Conservation (phyloP, 2,113 vertebrate species). For the Cyprinodon brontotheroides region DNA sequence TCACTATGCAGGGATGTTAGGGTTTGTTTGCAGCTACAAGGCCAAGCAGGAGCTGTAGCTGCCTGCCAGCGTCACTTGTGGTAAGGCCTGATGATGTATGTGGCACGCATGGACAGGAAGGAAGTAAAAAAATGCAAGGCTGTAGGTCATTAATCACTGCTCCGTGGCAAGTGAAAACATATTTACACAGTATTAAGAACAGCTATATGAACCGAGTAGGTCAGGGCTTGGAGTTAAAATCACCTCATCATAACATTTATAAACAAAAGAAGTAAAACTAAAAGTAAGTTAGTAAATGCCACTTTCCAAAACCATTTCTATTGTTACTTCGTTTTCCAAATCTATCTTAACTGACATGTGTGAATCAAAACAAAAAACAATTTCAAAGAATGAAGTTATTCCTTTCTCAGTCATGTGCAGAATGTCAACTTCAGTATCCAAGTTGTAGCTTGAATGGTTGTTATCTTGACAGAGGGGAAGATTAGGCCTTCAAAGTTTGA, state of each 20-base stretch:
- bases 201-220: not conserved
- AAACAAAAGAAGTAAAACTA: constrained; percentile 24
- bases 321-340: no score
- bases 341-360: no score
- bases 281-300: not conserved
- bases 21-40: constrained; percentile 40
- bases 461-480: no score
- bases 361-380: no score
- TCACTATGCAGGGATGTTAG: constrained; percentile 57
- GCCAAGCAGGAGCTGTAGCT: constrained; percentile 43
- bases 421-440: no score
- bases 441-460: no score
- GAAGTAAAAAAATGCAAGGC: constrained; percentile 69
- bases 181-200: constrained; percentile 24
- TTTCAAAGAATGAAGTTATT: no score
- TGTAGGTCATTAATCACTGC: constrained; percentile 78
- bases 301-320: no score
- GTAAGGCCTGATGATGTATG: constrained; percentile 65
- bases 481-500: no score
- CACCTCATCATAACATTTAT: constrained; percentile 33
- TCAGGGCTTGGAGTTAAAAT: constrained; percentile 47
- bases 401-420: no score
- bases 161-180: constrained; percentile 60
- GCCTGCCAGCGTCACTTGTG: constrained; percentile 57
- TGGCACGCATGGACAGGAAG: constrained; percentile 73